Percentiles rank a stretch among this genome's conserved stretches.
These are phyloP conservation scores for Elaphurus davidianus DNA, from an alignment of 2,113 vertebrate species.

Conservation along the genomic window DNA sequence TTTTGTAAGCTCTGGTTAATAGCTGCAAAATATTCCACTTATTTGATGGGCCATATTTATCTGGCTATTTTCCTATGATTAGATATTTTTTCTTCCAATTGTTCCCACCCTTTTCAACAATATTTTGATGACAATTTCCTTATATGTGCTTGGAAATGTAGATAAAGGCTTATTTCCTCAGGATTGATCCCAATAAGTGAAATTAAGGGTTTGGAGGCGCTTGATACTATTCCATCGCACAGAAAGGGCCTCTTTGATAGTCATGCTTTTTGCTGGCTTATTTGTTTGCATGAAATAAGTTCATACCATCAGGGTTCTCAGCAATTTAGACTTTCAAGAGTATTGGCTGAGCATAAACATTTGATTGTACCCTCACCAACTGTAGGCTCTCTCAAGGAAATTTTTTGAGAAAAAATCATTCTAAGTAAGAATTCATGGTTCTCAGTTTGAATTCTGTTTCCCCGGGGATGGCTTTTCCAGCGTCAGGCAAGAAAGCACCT, in stretches of 20 bases:
- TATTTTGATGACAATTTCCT: neutral
- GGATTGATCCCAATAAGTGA: neutral
- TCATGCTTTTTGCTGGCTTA: neutral
- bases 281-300: slow-evolving; percentile 29
- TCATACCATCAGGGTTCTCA: neutral
- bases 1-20: neutral
- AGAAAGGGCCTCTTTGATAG: neutral
- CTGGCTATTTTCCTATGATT: neutral
- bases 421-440: slow-evolving; percentile 38
- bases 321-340: neutral
- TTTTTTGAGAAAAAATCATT: neutral
- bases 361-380: neutral
- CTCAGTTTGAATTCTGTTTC: slow-evolving; percentile 46
- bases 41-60: neutral
- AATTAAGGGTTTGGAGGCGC: neutral
- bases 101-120: neutral
- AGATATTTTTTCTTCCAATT: neutral
- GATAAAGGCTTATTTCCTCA: neutral
- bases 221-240: neutral
- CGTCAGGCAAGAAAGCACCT: neutral
- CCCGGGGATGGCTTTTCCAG: neutral
- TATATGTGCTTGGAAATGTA: neutral
- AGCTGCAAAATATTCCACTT: neutral
- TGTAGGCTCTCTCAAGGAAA: neutral
- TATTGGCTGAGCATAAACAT: neutral